Evolutionary conservation across 2,888 invertebrate genomes (phyloP).

Genomic region (Dolichopus griseipennis): DNA sequence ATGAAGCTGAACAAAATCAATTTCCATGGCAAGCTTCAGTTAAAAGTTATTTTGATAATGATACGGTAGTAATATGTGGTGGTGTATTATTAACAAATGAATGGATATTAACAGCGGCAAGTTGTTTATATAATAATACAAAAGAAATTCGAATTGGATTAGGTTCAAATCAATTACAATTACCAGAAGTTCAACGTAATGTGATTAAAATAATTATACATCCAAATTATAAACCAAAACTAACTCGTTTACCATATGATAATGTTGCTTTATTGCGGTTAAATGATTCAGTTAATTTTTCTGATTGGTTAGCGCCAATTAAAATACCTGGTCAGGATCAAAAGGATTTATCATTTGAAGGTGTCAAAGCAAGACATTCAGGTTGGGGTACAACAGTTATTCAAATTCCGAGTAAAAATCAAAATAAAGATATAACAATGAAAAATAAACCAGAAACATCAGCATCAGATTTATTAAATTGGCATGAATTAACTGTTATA

Average conservation of each 20-base stretch:
- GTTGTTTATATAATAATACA: conserved; percentile 10
- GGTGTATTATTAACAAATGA: conserved; percentile 14
- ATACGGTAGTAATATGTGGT: conserved; percentile 8
- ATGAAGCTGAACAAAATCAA: conserved; percentile 11
- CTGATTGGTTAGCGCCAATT: conserved; percentile 11
- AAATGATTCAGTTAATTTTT: background rate
- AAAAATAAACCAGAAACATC: background rate
- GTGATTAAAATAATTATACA: background rate
- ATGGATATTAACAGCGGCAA: conserved; percentile 17
- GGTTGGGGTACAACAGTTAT: conserved; percentile 15
- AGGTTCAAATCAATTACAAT: conserved; percentile 12
- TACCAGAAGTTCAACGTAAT: background rate
- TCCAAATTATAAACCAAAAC: conserved; percentile 5
- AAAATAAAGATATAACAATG: background rate
- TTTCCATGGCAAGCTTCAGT: conserved; percentile 17
- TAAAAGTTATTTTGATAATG: background rate
- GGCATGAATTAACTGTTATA: conserved; percentile 13
- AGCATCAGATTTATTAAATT: conserved; percentile 8
- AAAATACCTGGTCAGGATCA: conserved; percentile 14
- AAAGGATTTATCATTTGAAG: conserved; percentile 15
- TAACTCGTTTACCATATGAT: conserved; percentile 1
- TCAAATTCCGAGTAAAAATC: background rate
- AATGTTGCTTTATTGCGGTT: conserved; percentile 13
- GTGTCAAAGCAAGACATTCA: conserved; percentile 13
- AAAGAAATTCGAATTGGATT: conserved; percentile 13